Evolutionary conservation across 2,888 invertebrate genomes (phyloP).

Genomic region (Mystacides longicornis): DNA sequence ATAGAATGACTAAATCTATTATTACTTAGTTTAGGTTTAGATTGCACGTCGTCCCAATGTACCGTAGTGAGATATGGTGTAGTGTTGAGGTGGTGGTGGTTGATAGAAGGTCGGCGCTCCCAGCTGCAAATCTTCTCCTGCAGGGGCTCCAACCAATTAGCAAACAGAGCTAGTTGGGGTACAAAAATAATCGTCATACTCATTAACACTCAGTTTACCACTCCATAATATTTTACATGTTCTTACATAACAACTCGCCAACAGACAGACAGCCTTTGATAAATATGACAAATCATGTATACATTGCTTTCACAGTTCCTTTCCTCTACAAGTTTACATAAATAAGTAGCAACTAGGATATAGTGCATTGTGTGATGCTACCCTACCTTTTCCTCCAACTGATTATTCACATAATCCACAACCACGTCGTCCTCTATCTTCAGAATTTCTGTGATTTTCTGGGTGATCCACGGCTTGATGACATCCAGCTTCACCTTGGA

Average conservation of each 20-base stretch:
- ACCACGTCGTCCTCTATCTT: conserved; percentile 99
- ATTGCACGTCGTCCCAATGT: conserved; percentile 21
- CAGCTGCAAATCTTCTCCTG: conserved; percentile 25
- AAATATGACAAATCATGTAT: no score
- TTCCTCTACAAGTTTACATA: no score
- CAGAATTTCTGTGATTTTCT: conserved; percentile 90
- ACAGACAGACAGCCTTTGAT: no score
- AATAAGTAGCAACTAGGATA: no score
- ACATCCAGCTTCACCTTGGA: conserved; percentile 96
- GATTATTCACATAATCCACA: conserved; percentile 97
- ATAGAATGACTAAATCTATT: background rate
- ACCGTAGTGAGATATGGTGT: conserved; percentile 22
- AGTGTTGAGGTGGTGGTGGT: conserved; percentile 36
- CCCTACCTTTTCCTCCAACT: conserved; percentile 86
- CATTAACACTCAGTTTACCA: conserved; percentile 38
- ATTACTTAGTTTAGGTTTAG: background rate
- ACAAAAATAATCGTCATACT: conserved; percentile 52
- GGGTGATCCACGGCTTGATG: conserved; percentile 98
- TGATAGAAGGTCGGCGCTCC: conserved; percentile 38
- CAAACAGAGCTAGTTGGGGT: conserved; percentile 40
- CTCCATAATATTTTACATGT: conserved; percentile 3
- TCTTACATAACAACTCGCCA: no score
- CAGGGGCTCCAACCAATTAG: conserved; percentile 34
- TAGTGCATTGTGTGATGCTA: background rate
- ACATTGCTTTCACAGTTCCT: no score